Evolutionary conservation across 2,888 invertebrate species (phyloP).

Genomic region (Sinodicranocentrus sp.): DNA sequence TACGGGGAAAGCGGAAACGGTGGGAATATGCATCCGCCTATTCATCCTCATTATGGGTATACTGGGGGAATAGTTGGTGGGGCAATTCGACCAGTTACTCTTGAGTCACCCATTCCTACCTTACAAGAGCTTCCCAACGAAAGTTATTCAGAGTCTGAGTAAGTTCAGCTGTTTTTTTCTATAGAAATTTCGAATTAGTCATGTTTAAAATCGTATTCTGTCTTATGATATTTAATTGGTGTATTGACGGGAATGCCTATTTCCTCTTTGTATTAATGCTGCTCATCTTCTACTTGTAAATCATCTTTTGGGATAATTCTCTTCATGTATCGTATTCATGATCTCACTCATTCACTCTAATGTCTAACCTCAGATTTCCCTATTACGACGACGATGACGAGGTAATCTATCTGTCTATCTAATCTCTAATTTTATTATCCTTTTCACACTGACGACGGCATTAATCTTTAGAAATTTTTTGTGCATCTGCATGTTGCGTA

Average conservation of each 20-base stretch:
- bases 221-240: too few relatives aligned
- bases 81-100: slow-evolving; percentile 41
- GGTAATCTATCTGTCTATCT: slow-evolving; percentile 23
- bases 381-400: slow-evolving; percentile 65
- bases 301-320: neutral
- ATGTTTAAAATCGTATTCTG: neutral
- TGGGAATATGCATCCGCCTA: neutral
- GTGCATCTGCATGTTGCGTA: neutral
- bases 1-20: slow-evolving; percentile 22
- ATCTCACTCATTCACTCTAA: neutral
- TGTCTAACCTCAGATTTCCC: slow-evolving; percentile 44
- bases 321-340: neutral
- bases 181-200: neutral
- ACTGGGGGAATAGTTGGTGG: slow-evolving; percentile 23
- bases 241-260: neutral
- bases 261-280: slow-evolving; percentile 25
- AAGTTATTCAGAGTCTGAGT: slow-evolving; percentile 66
- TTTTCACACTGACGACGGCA: neutral
- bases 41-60: slow-evolving; percentile 43
- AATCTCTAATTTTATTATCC: slow-evolving; percentile 4
- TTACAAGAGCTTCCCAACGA: slow-evolving; percentile 73
- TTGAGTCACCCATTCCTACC: slow-evolving; percentile 72
- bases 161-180: slow-evolving; percentile 47
- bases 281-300: slow-evolving; percentile 26
- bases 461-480: neutral